These are phyloP conservation scores for Sisyra terminalis DNA, from an alignment of 2,888 invertebrate species.

Conservation along the genomic window DNA sequence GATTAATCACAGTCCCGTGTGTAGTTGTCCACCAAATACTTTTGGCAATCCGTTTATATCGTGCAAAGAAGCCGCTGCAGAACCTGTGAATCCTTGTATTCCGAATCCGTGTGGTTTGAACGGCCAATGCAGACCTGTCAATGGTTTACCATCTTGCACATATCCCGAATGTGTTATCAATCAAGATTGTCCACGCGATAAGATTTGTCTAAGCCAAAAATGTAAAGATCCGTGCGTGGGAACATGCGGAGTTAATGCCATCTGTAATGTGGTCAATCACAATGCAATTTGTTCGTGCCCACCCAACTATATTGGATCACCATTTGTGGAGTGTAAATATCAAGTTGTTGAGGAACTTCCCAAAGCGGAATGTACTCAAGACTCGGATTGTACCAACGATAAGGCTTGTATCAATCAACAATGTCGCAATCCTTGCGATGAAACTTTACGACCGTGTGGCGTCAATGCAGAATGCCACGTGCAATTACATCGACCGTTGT, in stretches of 20 bases:
- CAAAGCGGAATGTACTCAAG: slow-evolving; percentile 57
- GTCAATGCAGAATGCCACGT: slow-evolving; percentile 63
- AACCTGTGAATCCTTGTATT: slow-evolving; percentile 53
- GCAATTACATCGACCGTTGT: slow-evolving; percentile 63
- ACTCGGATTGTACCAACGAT: slow-evolving; percentile 66
- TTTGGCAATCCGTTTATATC: slow-evolving; percentile 69
- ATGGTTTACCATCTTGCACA: slow-evolving; percentile 51
- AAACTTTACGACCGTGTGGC: slow-evolving; percentile 49
- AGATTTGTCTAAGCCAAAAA: slow-evolving; percentile 65
- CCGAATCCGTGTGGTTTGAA: slow-evolving; percentile 73
- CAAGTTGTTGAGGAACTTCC: slow-evolving; percentile 31
- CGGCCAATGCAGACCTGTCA: slow-evolving; percentile 60
- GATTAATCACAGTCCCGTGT: slow-evolving; percentile 72
- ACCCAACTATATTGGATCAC: slow-evolving; percentile 56
- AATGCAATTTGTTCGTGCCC: slow-evolving; percentile 74
- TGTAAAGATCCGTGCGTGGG: slow-evolving; percentile 72
- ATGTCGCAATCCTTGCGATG: slow-evolving; percentile 60
- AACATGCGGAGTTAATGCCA: slow-evolving; percentile 69
- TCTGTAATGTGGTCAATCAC: slow-evolving; percentile 65
- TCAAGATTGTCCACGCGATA: slow-evolving; percentile 69
- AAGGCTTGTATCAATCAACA: slow-evolving; percentile 63
- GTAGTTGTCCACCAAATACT: slow-evolving; percentile 53
- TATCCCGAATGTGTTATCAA: slow-evolving; percentile 81
- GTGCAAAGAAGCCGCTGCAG: slow-evolving; percentile 35
- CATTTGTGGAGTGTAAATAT: slow-evolving; percentile 53